Evolutionary conservation across 2,113 vertebrate genomes (phyloP).

Genomic region (Alosa alosa): DNA sequence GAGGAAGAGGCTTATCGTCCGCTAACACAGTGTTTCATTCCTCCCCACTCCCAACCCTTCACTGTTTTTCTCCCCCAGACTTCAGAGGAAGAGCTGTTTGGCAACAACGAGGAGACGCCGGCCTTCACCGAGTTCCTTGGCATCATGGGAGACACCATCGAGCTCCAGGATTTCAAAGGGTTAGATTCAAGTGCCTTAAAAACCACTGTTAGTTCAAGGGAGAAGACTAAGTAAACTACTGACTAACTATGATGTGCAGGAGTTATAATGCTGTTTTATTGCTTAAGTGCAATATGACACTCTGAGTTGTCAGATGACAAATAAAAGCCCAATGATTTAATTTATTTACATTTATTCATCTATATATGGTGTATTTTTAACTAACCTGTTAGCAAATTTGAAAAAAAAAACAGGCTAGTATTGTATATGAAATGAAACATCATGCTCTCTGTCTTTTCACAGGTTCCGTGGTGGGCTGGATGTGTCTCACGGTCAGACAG

Average conservation of each 20-base stretch:
- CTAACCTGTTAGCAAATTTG: too few species aligned
- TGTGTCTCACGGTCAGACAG: conserved; percentile 92
- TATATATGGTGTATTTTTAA: too few species aligned
- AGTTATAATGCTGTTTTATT: not conserved
- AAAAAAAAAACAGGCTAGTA: too few species aligned
- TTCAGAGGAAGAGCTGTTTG: conserved; percentile 88
- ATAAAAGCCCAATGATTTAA: not conserved
- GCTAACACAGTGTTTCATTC: not conserved
- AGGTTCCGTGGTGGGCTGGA: conserved; percentile 94
- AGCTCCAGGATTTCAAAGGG: conserved; percentile 95
- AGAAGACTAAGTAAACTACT: not conserved
- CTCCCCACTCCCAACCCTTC: not conserved
- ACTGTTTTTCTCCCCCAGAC: conserved; percentile 69
- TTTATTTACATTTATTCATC: too few species aligned
- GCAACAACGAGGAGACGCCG: conserved; percentile 87
- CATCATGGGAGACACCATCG: conserved; percentile 83
- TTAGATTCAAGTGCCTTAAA: conserved; percentile 52
- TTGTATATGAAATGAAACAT: too few species aligned
- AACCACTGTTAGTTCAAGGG: not conserved
- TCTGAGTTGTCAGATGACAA: too few species aligned
- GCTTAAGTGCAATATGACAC: too few species aligned
- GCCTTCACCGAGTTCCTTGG: conserved; percentile 87
- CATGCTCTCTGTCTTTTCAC: conserved; percentile 24
- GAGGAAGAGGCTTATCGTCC: not conserved
- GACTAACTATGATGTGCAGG: not conserved